Evolutionary conservation across 2,113 vertebrate species (phyloP).

Genomic region (Cygnus buccinator): DNA sequence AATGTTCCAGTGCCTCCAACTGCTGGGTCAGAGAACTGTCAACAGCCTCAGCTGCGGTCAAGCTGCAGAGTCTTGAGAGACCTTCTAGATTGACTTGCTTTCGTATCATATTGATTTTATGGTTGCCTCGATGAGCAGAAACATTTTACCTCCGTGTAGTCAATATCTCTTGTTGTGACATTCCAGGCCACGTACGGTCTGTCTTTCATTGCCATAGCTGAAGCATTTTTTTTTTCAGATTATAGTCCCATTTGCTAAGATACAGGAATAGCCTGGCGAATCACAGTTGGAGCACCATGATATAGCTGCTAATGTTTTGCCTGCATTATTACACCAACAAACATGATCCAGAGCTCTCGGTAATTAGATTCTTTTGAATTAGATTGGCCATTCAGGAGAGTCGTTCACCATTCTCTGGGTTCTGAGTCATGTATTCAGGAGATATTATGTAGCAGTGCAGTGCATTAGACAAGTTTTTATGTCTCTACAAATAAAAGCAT

Average conservation of each 20-base stretch:
- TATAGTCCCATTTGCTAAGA: slow-evolving; percentile 88
- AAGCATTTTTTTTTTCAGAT: slow-evolving; percentile 79
- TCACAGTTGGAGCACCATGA: slow-evolving; percentile 89
- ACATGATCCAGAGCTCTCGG: slow-evolving; percentile 85
- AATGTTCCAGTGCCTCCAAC: slow-evolving; percentile 85
- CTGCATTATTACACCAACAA: slow-evolving; percentile 89
- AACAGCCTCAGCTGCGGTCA: slow-evolving; percentile 85
- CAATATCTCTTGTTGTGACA: slow-evolving; percentile 90
- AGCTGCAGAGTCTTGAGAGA: slow-evolving; percentile 83
- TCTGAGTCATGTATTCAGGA: slow-evolving; percentile 88
- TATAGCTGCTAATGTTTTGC: slow-evolving; percentile 89
- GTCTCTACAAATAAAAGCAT: slow-evolving; percentile 91
- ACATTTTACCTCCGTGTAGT: slow-evolving; percentile 85
- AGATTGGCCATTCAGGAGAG: slow-evolving; percentile 88
- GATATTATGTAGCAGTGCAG: slow-evolving; percentile 88
- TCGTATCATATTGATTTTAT: slow-evolving; percentile 88
- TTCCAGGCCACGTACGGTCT: slow-evolving; percentile 79
- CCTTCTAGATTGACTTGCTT: slow-evolving; percentile 87
- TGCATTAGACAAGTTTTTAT: slow-evolving; percentile 90
- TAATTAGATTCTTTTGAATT: slow-evolving; percentile 91
- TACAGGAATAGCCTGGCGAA: slow-evolving; percentile 84
- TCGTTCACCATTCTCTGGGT: slow-evolving; percentile 85
- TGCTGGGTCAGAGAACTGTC: slow-evolving; percentile 84
- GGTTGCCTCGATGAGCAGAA: slow-evolving; percentile 85
- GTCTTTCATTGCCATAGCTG: slow-evolving; percentile 79